These are phyloP conservation scores for Tetraneura akinire DNA, from an alignment of 1,140 invertebrate genomes.

Conservation along the genomic window DNA sequence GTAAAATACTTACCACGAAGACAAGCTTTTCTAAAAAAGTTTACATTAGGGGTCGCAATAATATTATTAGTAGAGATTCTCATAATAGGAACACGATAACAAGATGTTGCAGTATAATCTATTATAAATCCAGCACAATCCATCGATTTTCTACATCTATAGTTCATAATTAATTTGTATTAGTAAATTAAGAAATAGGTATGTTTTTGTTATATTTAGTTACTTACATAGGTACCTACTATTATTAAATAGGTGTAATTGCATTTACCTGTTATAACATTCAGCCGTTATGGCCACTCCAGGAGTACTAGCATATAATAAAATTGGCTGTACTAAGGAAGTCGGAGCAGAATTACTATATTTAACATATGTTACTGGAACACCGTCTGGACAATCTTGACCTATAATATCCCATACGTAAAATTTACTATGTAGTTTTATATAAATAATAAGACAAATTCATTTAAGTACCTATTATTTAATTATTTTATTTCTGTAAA, in stretches of 20 bases:
- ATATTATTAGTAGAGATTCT: conserved; percentile 50
- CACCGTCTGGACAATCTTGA: conserved; percentile 52
- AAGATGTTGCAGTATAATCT: conserved; percentile 55
- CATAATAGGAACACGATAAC: conserved; percentile 53
- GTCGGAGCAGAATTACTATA: conserved; percentile 56
- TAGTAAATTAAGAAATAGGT: conserved; percentile 6
- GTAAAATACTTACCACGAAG: conserved; percentile 51
- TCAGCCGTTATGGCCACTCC: conserved; percentile 58
- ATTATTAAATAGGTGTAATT: too few species aligned
- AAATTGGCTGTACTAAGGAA: conserved; percentile 53
- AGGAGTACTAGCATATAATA: conserved; percentile 56
- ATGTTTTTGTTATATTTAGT: neutral
- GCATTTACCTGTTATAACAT: conserved; percentile 58
- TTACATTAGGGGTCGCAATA: conserved; percentile 48
- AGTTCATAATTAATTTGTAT: neutral
- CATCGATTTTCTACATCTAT: conserved; percentile 53
- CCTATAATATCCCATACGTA: too few species aligned
- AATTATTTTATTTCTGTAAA: too few species aligned
- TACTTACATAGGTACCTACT: too few species aligned
- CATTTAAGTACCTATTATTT: too few species aligned
- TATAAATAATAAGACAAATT: too few species aligned
- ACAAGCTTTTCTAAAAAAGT: conserved; percentile 55
- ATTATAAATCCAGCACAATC: conserved; percentile 56
- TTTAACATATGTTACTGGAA: conserved; percentile 57
- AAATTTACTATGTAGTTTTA: too few species aligned